Conservation (phyloP, 2,888 invertebrate species). For the Sceliomorpha sp. region DNA sequence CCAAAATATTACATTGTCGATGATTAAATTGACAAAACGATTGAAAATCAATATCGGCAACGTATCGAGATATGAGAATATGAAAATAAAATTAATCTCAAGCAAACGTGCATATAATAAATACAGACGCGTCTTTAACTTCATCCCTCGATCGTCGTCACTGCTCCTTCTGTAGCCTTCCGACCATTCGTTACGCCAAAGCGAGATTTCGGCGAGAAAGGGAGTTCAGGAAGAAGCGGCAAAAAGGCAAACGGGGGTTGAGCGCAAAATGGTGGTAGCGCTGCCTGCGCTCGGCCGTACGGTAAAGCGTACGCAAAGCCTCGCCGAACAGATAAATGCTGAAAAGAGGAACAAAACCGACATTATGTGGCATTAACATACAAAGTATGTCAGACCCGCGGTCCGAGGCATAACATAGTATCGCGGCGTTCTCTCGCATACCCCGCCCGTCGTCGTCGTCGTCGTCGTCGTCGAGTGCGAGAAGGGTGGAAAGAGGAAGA, state of each 20-base stretch:
- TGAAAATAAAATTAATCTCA: too few relatives aligned
- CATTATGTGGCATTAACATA: slow-evolving; percentile 81
- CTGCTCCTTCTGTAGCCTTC: too few relatives aligned
- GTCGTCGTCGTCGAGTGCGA: slow-evolving; percentile 33
- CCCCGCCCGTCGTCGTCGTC: slow-evolving; percentile 63
- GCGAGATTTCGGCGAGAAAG: not conserved
- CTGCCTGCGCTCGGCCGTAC: slow-evolving; percentile 39
- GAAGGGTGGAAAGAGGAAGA: slow-evolving; percentile 43
- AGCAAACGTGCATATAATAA: too few relatives aligned
- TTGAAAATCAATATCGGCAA: too few relatives aligned
- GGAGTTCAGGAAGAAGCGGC: slow-evolving; percentile 9
- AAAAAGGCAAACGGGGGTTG: slow-evolving; percentile 32
- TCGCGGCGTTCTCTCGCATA: slow-evolving; percentile 71
- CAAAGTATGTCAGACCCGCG: slow-evolving; percentile 79
- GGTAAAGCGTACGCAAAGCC: slow-evolving; percentile 66
- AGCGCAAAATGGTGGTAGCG: slow-evolving; percentile 52
- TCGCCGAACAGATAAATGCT: slow-evolving; percentile 76
- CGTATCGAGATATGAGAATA: too few relatives aligned
- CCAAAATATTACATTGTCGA: too few relatives aligned
- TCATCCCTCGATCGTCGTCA: too few relatives aligned
- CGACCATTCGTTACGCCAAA: too few relatives aligned
- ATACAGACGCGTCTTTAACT: too few relatives aligned
- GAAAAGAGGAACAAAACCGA: slow-evolving; percentile 79
- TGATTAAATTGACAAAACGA: too few relatives aligned
- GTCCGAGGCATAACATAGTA: slow-evolving; percentile 78